These are phyloP conservation scores for Onthophagus taurus DNA, from an alignment of 1,140 invertebrate species.

Conservation along the genomic window DNA sequence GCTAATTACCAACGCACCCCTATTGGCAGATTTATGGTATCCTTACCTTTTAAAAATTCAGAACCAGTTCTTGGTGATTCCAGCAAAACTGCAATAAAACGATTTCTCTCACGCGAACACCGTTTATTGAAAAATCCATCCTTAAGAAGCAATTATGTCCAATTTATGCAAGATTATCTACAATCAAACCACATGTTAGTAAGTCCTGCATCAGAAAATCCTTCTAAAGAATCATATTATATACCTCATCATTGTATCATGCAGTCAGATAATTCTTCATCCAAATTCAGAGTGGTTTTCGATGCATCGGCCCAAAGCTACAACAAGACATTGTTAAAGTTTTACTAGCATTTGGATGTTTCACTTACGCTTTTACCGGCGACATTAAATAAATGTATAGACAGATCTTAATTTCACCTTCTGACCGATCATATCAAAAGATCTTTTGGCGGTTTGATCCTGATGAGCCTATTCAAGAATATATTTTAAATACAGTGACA, in stretches of 20 bases:
- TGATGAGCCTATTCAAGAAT: too few relatives aligned
- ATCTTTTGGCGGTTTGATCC: too few relatives aligned
- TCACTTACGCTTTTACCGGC: too few relatives aligned
- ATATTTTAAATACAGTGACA: too few relatives aligned
- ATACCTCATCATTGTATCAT: not conserved
- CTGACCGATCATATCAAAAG: too few relatives aligned
- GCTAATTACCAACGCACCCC: not conserved
- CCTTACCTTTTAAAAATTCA: not conserved
- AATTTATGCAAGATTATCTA: not conserved
- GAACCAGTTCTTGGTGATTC: not conserved
- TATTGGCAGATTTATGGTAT: not conserved
- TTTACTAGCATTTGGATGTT: too few relatives aligned
- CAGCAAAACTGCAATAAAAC: not conserved
- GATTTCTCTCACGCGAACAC: not conserved
- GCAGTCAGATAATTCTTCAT: not conserved
- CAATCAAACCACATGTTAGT: not conserved
- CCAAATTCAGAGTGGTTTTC: too few relatives aligned
- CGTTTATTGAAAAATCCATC: not conserved
- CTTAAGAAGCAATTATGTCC: not conserved
- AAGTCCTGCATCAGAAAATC: not conserved
- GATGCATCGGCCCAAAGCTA: too few relatives aligned
- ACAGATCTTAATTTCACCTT: too few relatives aligned
- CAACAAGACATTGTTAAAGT: too few relatives aligned
- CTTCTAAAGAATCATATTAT: not conserved
- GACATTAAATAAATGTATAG: too few relatives aligned